These are phyloP conservation scores for Cyrtorhinus lividipennis DNA, from an alignment of 1,140 invertebrate species.

Conservation along the genomic window DNA sequence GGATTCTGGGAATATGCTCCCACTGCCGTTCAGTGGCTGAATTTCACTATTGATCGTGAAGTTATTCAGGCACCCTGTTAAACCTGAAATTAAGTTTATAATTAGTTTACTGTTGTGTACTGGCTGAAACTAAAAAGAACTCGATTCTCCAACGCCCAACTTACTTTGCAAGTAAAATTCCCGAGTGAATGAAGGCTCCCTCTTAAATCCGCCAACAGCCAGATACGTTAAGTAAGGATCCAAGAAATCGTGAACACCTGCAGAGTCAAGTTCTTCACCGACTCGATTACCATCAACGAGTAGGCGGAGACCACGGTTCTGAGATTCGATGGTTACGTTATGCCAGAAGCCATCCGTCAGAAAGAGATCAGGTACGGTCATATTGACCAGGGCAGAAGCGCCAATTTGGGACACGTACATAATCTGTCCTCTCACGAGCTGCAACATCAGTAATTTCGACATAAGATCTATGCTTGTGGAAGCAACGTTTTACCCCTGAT, in stretches of 20 bases:
- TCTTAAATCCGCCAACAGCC: slow-evolving; percentile 54
- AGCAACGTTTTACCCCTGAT: too few relatives aligned
- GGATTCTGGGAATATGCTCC: slow-evolving; percentile 58
- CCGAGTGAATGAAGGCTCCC: slow-evolving; percentile 37
- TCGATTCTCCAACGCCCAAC: background rate
- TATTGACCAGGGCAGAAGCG: slow-evolving; percentile 47
- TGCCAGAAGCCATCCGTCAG: slow-evolving; percentile 71
- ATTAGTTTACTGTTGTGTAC: too few relatives aligned
- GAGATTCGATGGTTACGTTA: slow-evolving; percentile 55
- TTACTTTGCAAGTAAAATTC: slow-evolving; percentile 34
- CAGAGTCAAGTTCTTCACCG: slow-evolving; percentile 69
- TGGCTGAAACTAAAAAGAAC: background rate
- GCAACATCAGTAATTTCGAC: slow-evolving; percentile 23
- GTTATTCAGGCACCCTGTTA: slow-evolving; percentile 78
- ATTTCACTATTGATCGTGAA: slow-evolving; percentile 78
- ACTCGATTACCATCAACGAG: slow-evolving; percentile 51
- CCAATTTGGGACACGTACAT: slow-evolving; percentile 61
- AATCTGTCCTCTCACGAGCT: slow-evolving; percentile 47
- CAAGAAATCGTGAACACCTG: slow-evolving; percentile 75
- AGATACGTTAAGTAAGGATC: slow-evolving; percentile 74
- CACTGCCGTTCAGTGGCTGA: slow-evolving; percentile 75
- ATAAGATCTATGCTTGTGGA: too few relatives aligned
- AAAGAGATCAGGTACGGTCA: slow-evolving; percentile 42
- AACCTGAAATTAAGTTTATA: slow-evolving; percentile 39
- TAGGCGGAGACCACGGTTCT: slow-evolving; percentile 51